Percentiles rank a stretch among this genome's conserved stretches.
Evolutionary conservation across 1,140 invertebrate species (phyloP).

Genomic region (Palaemon carinicauda): DNA sequence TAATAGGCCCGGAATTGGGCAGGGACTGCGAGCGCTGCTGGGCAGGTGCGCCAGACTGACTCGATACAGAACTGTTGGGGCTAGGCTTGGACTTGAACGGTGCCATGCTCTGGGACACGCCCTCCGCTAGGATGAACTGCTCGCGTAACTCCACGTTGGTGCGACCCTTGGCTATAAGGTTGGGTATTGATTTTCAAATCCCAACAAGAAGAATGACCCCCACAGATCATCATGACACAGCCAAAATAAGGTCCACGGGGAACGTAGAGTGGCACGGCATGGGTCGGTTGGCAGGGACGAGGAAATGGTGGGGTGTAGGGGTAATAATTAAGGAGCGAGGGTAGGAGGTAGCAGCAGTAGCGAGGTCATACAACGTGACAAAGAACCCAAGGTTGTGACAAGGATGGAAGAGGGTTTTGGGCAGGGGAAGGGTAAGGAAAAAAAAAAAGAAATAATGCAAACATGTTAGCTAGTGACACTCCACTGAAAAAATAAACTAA

Average conservation of each 20-base stretch:
- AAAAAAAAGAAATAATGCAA: slow-evolving; percentile 59
- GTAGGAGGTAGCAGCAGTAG: slow-evolving; percentile 1
- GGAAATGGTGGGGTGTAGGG: neutral
- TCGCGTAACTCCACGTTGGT: slow-evolving; percentile 99
- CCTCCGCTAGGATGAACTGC: slow-evolving; percentile 97
- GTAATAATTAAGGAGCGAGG: neutral
- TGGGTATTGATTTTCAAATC: slow-evolving; percentile 12
- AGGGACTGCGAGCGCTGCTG: slow-evolving; percentile 68
- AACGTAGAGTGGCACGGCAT: slow-evolving; percentile 24
- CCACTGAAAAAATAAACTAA: slow-evolving; percentile 45
- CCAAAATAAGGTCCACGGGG: slow-evolving; percentile 7
- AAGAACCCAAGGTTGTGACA: slow-evolving; percentile 10
- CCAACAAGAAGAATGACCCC: slow-evolving; percentile 19
- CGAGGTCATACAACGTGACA: slow-evolving; percentile 21
- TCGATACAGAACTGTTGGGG: slow-evolving; percentile 74
- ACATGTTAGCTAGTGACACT: slow-evolving; percentile 58
- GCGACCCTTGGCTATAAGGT: slow-evolving; percentile 90
- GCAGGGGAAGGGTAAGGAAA: slow-evolving; percentile 21
- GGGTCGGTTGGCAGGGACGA: slow-evolving; percentile 9
- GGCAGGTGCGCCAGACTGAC: slow-evolving; percentile 67
- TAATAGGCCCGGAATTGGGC: slow-evolving; percentile 83
- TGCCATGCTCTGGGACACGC: slow-evolving; percentile 96
- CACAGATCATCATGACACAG: slow-evolving; percentile 1
- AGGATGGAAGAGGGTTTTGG: neutral
- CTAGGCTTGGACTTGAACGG: slow-evolving; percentile 84